Evolutionary conservation across 2,797 vertebrate species (phyloP), one percentile per base, ranked within the genome.

Genomic region (Adrianichthys oophorus): DNA sequence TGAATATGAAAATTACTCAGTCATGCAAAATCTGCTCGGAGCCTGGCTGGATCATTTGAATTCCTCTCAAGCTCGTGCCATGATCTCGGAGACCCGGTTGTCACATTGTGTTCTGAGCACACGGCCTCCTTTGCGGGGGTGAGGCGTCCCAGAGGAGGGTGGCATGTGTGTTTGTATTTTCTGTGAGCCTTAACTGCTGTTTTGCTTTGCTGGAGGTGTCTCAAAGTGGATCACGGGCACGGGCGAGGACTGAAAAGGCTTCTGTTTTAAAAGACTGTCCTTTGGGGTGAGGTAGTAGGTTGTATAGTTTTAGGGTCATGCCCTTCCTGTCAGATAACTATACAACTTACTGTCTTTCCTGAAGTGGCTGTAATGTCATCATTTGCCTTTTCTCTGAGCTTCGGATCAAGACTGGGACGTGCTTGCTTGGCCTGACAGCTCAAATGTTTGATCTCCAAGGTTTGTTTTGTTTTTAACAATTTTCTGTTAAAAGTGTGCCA

Each of bases 241-340:
- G 75, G 72, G 52, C 56, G 40, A 42, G 62, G 55, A 73, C 56
- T 58, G 52, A 65, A 51, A 45, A 42, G 52, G 43, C 65, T 58
- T 72, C 47, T 75, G 21, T 64, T 64, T 54, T 72, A 65, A 55
- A 74, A 81, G 78, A 95, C 94, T 93, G 96, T 93, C 97, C 94
- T 98, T 98, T 98, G 97, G 96, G 97, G 95, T 99, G 97, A 99
- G 98, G 98, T 99, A 99, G 98, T 99, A 99, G 97, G 98, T 99
- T 99, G 97, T 99, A 99, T 99, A 98, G 98, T 99, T 99, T 98
- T 95, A 92, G 96, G 98, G 96, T 94, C 72, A 80, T 69, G 85
- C 95, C 97, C 95, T 95, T 94, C 91, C 94, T 95, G 87, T 96
- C 93, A 94, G 89, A 93, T 96, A 97, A 99, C 97, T 99, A 98